Base-by-base conservation (phyloP, 2,797 vertebrate genomes). In the Mormyrops attenuatus region DNA sequence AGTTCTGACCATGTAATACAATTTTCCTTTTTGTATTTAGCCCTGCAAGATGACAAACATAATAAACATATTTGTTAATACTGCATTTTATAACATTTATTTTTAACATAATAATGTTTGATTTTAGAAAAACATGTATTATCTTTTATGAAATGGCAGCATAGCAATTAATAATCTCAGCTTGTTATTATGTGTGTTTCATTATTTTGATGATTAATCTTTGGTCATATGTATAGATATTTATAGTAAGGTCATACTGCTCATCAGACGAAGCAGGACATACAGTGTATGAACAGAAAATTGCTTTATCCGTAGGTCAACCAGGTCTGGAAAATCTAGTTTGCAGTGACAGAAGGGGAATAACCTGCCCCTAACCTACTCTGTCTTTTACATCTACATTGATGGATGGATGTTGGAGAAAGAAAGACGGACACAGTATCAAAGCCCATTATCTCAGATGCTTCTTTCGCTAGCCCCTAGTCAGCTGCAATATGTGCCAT, bases 401-500 rank as follows among this genome's bases (percentile, higher is more conserved):
- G 93, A 95, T 92, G 90, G 94, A 95, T 93, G 92, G 90, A 91
- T 92, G 91, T 89, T 91, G 87, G 82, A 92, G 91, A 91, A 91
- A 90, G 89, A 26, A 41, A 77, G 73, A 90, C 89, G 92, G 93
- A 90, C 91, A 26, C 86, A 57, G 91, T 91, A 95, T 95, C 94
- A 95, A 94, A 95, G 92, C 89, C 90, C 47, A 87, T 93, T 93
- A 92, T 93, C 91, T 90, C 90, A 92, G 92, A 92, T 93, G 91
- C 44, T 92, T 92, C 90, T 93, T 88, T 85, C 90, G 17, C 89
- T 88, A 90, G 91, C 91, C 91, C 89, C 86, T 86, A 92, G 91
- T 93, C 92, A 89, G 89, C 90, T 93, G 91, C 93, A 94, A 93
- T 94, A 94, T 94, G 88, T 63, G 3, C 88, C 87, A 88, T 89